Base-by-base conservation (phyloP, 53 echinoderm and acorn worm genomes). In the Echinarachnius parma region DNA sequence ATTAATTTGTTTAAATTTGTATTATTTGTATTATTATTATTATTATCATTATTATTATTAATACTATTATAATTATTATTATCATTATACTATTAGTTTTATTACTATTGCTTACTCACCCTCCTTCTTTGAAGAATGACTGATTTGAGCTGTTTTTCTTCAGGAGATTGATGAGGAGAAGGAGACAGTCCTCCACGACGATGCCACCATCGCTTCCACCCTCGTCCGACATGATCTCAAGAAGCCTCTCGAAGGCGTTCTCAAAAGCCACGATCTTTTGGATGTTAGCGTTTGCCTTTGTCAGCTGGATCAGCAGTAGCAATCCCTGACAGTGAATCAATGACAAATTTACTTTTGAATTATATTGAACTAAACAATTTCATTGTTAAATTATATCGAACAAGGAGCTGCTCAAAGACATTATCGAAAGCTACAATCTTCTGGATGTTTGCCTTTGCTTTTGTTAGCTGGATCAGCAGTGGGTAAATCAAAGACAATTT, bases 191-290 rank as follows among this genome's bases (percentile, higher is more conserved):
- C 28, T 96, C 96, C 9, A 96, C 96, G 21, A 96, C 96, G 27
- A 96, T 96, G 22, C 96, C 96, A 24, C 96, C 96, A 23, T 96
- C 96, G 54, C 96, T 96, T 23, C 62, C 78, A 3, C 96, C 96
- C 61, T 96, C 96, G 64, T 96, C 96, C 28, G 82, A 65, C 69
- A 96, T 96, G 80, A 96, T 96, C 84, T 87, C 85, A 33, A 96
- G 78, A 2, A 96, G 84, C 35, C 82, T 66, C 46, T 96, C 96
- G 77, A 96, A 96, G 63, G 96, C 96, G 57, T 91, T 96, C 85
- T 96, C 96, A 79, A 96, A 96, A 58, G 96, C 96, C 34, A 96
- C 96, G 36, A 96, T 96, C 83, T 96, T 96, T 80, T 96, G 96
- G 67, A 91, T 96, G 80, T 87, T 90, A 65, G 96, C 96, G 47